Evolutionary conservation across 2,888 invertebrate genomes (phyloP).

Genomic region (Elmis aenea): DNA sequence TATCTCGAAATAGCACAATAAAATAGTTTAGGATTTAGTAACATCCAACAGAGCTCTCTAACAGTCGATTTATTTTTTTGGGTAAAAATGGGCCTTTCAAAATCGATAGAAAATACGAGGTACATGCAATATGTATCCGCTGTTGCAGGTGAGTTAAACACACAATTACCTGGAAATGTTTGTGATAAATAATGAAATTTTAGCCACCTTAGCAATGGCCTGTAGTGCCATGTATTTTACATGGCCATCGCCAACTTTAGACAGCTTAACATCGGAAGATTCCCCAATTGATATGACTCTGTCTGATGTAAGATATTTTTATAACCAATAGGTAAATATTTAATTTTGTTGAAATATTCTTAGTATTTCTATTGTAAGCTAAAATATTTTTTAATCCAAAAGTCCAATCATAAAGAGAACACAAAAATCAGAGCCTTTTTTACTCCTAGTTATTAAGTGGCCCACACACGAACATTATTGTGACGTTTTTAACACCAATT

Average conservation of each 20-base stretch:
- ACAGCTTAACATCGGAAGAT: conserved; percentile 40
- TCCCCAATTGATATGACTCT: conserved; percentile 15
- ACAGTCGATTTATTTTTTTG: background rate
- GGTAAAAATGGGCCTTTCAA: conserved; percentile 1
- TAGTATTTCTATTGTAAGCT: background rate
- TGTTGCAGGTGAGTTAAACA: conserved; percentile 1
- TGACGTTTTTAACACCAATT: no score
- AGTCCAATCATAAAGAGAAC: no score
- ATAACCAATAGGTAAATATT: background rate
- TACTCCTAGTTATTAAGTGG: no score
- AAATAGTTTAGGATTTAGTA: background rate
- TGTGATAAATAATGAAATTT: conserved; percentile 6
- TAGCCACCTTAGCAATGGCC: conserved; percentile 48
- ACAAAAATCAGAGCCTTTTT: no score
- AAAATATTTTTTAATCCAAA: no score
- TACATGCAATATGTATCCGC: conserved; percentile 7
- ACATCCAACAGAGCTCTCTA: no score
- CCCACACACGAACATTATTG: no score
- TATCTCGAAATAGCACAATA: conserved; percentile 1
- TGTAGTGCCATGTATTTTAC: conserved; percentile 50
- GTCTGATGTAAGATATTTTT: conserved; percentile 12
- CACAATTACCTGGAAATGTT: no score
- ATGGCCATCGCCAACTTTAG: conserved; percentile 55
- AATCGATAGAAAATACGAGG: conserved; percentile 1
- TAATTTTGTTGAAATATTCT: background rate